Evolutionary conservation across 1,140 invertebrate genomes (phyloP).

Genomic region (Elysia chlorotica): DNA sequence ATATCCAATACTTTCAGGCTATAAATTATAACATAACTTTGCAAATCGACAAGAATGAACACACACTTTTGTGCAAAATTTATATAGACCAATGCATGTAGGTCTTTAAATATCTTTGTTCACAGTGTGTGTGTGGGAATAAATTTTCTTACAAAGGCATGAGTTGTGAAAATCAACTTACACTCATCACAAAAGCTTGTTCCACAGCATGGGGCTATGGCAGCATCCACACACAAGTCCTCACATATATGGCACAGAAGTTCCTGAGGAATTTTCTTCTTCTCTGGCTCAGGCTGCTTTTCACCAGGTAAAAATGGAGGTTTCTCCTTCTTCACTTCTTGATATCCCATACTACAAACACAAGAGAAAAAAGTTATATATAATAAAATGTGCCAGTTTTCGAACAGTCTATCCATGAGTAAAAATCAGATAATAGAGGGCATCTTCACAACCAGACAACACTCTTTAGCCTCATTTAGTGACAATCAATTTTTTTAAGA

Average conservation of each 20-base stretch:
- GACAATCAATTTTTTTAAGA: too few species aligned
- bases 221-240: conserved; percentile 92
- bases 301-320: conserved; percentile 69
- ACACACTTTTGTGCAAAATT: neutral
- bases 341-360: conserved; percentile 73
- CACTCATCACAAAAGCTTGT: conserved; percentile 99
- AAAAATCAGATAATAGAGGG: too few species aligned
- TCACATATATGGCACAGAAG: conserved; percentile 89
- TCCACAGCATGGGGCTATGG: conserved; percentile 96
- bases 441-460: too few species aligned
- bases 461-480: too few species aligned
- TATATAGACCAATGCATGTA: neutral
- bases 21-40: too few species aligned
- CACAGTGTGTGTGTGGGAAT: neutral
- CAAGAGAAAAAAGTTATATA: conserved; percentile 11
- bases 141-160: neutral
- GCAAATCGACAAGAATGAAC: too few species aligned
- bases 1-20: too few species aligned
- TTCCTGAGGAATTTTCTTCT: conserved; percentile 83
- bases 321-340: conserved; percentile 74
- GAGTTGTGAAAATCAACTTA: conserved; percentile 63
- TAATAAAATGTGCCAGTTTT: too few species aligned
- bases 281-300: conserved; percentile 63
- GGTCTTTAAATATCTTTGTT: too few species aligned
- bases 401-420: too few species aligned